These are phyloP conservation scores for Chlorospingus semifuscus DNA, from an alignment of 2,797 vertebrate genomes.

Conservation along the genomic window DNA sequence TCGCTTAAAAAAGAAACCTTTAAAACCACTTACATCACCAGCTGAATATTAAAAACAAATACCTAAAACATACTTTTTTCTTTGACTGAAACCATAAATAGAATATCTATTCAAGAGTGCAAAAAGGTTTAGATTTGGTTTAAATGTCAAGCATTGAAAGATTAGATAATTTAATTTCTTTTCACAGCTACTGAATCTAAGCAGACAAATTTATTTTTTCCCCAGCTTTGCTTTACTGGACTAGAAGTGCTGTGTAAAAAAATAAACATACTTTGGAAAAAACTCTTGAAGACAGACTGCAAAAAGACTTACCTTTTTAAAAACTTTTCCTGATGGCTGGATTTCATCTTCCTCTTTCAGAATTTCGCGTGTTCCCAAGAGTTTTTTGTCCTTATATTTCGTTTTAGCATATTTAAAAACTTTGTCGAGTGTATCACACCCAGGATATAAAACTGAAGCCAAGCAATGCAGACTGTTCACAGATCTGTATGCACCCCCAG, in stretches of 20 bases:
- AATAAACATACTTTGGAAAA: neutral
- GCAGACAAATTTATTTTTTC: neutral
- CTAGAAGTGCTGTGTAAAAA: neutral
- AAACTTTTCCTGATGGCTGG: slow-evolving; percentile 89
- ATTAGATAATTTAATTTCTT: neutral
- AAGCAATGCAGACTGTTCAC: slow-evolving; percentile 79
- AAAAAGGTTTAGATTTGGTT: neutral
- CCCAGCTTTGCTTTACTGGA: neutral
- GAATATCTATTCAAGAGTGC: neutral
- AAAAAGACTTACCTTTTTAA: slow-evolving; percentile 87
- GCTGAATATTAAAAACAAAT: neutral
- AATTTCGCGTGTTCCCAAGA: slow-evolving; percentile 89
- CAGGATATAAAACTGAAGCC: slow-evolving; percentile 81
- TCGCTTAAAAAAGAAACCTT: neutral
- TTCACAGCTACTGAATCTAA: neutral
- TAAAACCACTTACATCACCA: neutral
- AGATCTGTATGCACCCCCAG: slow-evolving; percentile 85
- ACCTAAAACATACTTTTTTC: neutral
- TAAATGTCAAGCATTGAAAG: neutral
- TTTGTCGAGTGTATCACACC: slow-evolving; percentile 88
- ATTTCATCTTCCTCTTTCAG: slow-evolving; percentile 91
- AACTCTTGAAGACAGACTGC: neutral
- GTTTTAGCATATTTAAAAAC: slow-evolving; percentile 83
- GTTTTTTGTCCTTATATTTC: slow-evolving; percentile 82
- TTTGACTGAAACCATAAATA: neutral